Evolutionary conservation across 2,888 invertebrate genomes (phyloP).

Genomic region (Tipula confusa): DNA sequence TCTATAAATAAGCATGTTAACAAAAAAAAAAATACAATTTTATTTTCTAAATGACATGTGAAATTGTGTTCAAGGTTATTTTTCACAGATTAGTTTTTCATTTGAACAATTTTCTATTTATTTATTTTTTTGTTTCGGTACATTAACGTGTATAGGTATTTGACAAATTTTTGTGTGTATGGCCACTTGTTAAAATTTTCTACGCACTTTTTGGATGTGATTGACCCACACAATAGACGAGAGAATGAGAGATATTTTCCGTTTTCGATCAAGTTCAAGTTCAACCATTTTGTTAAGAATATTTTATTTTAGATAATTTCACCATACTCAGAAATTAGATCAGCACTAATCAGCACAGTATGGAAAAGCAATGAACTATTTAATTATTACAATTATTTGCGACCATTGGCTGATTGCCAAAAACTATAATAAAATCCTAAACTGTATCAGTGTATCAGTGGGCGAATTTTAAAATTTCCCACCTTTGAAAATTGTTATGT

Average conservation of each 20-base stretch:
- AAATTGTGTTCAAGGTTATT: neutral
- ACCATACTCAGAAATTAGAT: too few relatives aligned
- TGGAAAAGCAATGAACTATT: neutral
- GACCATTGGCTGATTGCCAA: neutral
- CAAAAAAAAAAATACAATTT: neutral
- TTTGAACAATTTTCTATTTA: neutral
- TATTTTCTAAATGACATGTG: constrained; percentile 20
- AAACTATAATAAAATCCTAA: neutral
- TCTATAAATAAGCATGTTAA: neutral
- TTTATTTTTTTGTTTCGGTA: too few relatives aligned
- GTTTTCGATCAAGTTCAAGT: neutral
- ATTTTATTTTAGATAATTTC: too few relatives aligned
- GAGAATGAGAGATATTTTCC: neutral
- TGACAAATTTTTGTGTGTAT: neutral
- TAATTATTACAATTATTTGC: neutral
- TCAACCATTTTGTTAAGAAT: neutral
- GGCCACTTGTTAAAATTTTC: neutral
- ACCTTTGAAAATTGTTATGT: too few relatives aligned
- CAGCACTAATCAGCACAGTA: too few relatives aligned
- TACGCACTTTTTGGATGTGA: neutral
- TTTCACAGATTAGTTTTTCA: neutral
- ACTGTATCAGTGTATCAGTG: neutral
- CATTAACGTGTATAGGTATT: neutral
- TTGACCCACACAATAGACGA: neutral
- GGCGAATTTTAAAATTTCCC: too few relatives aligned